These are phyloP conservation scores for Eudasyphora cyanicolor DNA, from an alignment of 2,888 invertebrate species.

Conservation along the genomic window DNA sequence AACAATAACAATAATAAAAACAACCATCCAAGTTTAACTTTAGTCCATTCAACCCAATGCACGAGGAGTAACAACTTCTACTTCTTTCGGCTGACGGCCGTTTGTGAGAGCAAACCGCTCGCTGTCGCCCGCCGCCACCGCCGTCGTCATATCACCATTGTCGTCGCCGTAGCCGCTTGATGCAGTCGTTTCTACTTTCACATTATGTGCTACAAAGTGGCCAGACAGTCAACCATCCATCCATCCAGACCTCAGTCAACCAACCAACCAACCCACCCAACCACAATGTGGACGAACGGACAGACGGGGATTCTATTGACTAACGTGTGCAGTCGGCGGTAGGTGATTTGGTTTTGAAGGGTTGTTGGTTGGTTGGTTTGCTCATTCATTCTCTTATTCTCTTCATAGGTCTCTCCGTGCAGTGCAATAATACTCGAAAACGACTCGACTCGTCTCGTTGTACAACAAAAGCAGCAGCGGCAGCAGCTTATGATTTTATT, in stretches of 20 bases:
- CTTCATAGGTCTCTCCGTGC: background rate
- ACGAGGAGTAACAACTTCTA: slow-evolving; percentile 53
- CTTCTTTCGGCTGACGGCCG: slow-evolving; percentile 45
- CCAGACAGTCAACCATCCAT: slow-evolving; percentile 36
- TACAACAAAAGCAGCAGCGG: slow-evolving; percentile 66
- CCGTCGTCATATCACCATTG: background rate
- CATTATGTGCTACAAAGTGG: slow-evolving; percentile 47
- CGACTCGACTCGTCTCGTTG: too few relatives aligned
- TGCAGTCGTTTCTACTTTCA: slow-evolving; percentile 24
- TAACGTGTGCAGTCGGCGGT: slow-evolving; percentile 20
- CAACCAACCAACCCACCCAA: slow-evolving; percentile 8
- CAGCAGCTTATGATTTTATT: slow-evolving; percentile 62
- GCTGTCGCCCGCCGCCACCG: background rate
- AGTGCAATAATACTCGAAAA: too few relatives aligned
- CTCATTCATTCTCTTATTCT: background rate
- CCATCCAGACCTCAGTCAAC: slow-evolving; percentile 33
- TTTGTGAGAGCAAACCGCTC: slow-evolving; percentile 33
- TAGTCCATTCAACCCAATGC: slow-evolving; percentile 77
- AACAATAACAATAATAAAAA: slow-evolving; percentile 59
- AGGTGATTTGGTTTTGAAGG: slow-evolving; percentile 5
- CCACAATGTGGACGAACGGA: slow-evolving; percentile 11
- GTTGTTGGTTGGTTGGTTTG: slow-evolving; percentile 20
- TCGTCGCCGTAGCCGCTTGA: background rate
- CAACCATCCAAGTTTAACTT: slow-evolving; percentile 66
- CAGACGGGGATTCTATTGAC: slow-evolving; percentile 16